A percentile compares a stretch with the other conserved stretches of the same genome.
These are phyloP conservation scores for Hymenochirus boettgeri DNA, from an alignment of 2,113 vertebrate species.

Conservation along the genomic window DNA sequence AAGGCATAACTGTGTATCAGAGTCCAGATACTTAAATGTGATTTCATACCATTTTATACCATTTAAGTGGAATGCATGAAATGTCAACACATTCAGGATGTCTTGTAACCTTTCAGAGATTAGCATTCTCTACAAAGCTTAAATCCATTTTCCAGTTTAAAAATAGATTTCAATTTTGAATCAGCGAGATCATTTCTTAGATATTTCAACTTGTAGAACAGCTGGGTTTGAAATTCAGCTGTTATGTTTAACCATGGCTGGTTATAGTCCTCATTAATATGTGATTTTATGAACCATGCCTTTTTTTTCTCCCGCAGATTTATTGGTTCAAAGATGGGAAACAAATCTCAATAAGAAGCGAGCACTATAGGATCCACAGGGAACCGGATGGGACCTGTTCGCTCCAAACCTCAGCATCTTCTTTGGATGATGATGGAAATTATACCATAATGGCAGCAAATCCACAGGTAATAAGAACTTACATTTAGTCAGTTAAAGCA, in stretches of 20 bases:
- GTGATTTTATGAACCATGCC: conserved; percentile 14
- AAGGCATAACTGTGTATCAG: neutral
- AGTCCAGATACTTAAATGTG: neutral
- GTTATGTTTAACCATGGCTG: neutral
- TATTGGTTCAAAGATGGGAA: conserved; percentile 99
- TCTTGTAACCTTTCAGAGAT: conserved; percentile 38
- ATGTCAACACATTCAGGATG: conserved; percentile 27
- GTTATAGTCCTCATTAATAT: neutral
- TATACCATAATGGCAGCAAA: conserved; percentile 94
- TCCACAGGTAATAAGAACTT: conserved; percentile 82
- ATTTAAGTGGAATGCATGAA: conserved; percentile 28
- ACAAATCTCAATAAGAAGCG: conserved; percentile 92
- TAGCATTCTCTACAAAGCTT: conserved; percentile 35
- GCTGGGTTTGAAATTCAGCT: conserved; percentile 24
- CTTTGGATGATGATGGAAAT: conserved; percentile 95
- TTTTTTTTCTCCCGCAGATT: conserved; percentile 63
- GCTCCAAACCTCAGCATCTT: conserved; percentile 76
- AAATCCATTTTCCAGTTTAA: conserved; percentile 31
- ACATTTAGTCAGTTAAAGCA: conserved; percentile 2
- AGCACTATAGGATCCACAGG: conserved; percentile 87
- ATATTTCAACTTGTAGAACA: conserved; percentile 19
- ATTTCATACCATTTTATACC: conserved; percentile 30
- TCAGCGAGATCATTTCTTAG: conserved; percentile 21
- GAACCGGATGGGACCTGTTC: conserved; percentile 86
- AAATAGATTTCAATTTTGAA: conserved; percentile 24